Base-by-base conservation (phyloP, 1,140 invertebrate species). In the Cydia splendana region DNA sequence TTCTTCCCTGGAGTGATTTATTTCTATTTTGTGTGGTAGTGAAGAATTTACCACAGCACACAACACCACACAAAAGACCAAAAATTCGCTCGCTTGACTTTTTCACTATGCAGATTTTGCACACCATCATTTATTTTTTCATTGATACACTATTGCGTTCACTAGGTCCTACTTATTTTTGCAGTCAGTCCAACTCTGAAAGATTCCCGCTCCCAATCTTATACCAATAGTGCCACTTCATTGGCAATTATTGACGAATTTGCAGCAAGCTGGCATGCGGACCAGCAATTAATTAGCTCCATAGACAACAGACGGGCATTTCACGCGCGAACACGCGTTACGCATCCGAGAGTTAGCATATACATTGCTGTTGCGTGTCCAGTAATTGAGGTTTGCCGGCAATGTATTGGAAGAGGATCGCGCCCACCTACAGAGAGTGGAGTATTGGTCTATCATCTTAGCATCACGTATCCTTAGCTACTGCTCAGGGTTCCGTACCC, bases 241-340 rank as follows among this genome's bases (percentile, higher is more conserved):
- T 18, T 12, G 57, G 7, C 57, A 62, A 62, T 62, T 24, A 62
- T 62, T 62, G 57, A 4, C 20, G 20, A 62, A 62, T 62, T 57
- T 57, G 18, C 57, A 24, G 9, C 34, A 45, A 69, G 65, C 34
- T 80, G 73, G 81, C 86, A 83, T 88, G 86, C 79, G 80, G 75
- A 78, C 77, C 69, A 76, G 78, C 80, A 84, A 86, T 88, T 85
- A 87, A 84, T 88, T 82, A 80, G 67, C 67, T 51, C n/a, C 28
- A 75, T 75, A 73, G 45, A 76, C 74, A 38, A 80, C 78, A 75
- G 42, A 51, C 67, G 74, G 38, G 77, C 69, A 84, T 84, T 84
- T 81, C 77, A 84, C 81, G 83, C 78, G 75, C 76, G 82, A 76
- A 82, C 81, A 84, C 85, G 75, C 83, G 78, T 81, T 81, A 80